phyloP scores from a whole-genome alignment of 1,140 invertebrate species.

The Andricus grossulariae region DNA sequence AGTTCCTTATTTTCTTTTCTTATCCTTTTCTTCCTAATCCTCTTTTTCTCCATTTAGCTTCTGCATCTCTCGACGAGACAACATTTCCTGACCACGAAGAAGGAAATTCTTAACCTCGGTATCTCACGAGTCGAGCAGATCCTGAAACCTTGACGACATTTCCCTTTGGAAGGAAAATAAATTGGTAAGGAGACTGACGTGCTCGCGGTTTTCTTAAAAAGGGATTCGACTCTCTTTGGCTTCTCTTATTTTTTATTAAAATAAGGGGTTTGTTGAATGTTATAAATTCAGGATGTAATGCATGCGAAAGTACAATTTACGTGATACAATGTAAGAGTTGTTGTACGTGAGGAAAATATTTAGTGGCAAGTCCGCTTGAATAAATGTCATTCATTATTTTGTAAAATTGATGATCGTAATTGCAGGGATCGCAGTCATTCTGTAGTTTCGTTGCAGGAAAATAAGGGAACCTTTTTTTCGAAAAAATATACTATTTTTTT shows the following conservation, averaged over 20 bases:
- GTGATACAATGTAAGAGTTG: neutral
- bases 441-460: no score
- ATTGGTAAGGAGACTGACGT: constrained; percentile 13
- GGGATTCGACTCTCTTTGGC: constrained; percentile 15
- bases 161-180: constrained; percentile 20
- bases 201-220: constrained; percentile 6
- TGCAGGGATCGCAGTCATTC: no score
- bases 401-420: neutral
- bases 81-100: neutral
- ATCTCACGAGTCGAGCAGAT: constrained; percentile 19
- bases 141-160: constrained; percentile 25
- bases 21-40: neutral
- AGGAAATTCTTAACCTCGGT: neutral
- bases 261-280: constrained; percentile 24
- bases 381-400: neutral
- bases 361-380: neutral
- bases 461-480: no score
- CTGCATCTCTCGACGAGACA: neutral
- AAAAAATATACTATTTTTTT: no score
- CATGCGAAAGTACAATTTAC: neutral
- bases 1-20: neutral
- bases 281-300: constrained; percentile 17
- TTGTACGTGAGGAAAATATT: constrained; percentile 23
- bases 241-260: constrained; percentile 10
- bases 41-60: neutral